Base-by-base conservation (phyloP, 2,113 vertebrate genomes). In the Sebastes schlegelii region DNA sequence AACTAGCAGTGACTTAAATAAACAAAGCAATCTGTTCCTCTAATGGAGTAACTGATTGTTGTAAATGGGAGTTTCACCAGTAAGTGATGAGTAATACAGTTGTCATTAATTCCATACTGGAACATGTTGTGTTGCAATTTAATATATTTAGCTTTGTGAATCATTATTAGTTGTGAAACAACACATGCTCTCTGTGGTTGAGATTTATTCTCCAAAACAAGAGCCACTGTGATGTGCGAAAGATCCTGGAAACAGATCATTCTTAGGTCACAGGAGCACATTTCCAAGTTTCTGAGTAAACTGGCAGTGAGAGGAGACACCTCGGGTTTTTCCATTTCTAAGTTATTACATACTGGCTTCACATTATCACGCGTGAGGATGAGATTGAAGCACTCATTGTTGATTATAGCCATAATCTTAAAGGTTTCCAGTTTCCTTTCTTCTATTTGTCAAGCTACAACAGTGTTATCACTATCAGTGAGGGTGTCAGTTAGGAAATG, bases 401-500 rank as follows among this genome's bases (percentile, higher is more conserved):
- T 61, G 26, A 70, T 61, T 68, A 43, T 26, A 60, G 40, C 10
- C 51, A 54, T 66, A 43, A 9, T 45, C 11, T 57, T 13, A 76
- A 73, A 76, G 57, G 16, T 34, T 71, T 72, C 23, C 3, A 14
- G 43, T 83, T 76, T 65, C 4, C 19, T 48, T 60, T 42, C 57
- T 52, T 74, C 51, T 51, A 2, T 71, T 85, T 45, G 19, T 74
- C 49, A 49, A 67, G 63, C 40, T 49, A 42, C 23, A 57, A 52
- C 23, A 73, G 58, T 67, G 54, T 79, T 90, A 86, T 87, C 64
- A 79, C 77, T 90, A 86, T 87, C 64, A 79, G 57, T 51, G 79
- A 77, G 65, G 55, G 61, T 79, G 46, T 86, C 21, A 70, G 79
- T 81, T 73, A 19, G 40, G 85, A 74, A 79, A 79, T 85, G 71